phyloP scores from a whole-genome alignment of 2,888 invertebrate genomes.

The Agrotis puta region DNA sequence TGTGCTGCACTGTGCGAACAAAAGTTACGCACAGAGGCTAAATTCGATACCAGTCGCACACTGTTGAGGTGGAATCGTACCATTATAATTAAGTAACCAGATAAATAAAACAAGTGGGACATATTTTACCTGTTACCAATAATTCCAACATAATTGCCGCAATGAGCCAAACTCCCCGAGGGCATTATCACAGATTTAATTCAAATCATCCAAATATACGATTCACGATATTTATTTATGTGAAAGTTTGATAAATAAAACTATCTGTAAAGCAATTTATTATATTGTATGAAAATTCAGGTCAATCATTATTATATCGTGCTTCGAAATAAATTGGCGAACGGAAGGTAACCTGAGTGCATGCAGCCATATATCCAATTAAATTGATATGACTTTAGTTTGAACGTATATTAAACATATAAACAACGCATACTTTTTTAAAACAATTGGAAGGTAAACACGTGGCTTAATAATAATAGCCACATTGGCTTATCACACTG shows the following conservation, averaged over 20 bases:
- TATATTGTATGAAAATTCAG: background rate
- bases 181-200: background rate
- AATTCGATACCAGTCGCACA: too few relatives aligned
- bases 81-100: too few relatives aligned
- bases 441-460: too few relatives aligned
- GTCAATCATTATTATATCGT: slow-evolving; percentile 10
- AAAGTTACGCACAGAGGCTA: too few relatives aligned
- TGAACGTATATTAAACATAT: too few relatives aligned
- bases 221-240: background rate
- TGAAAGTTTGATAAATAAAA: background rate
- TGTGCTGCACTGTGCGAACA: too few relatives aligned
- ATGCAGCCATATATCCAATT: slow-evolving; percentile 16
- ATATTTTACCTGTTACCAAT: background rate
- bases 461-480: too few relatives aligned
- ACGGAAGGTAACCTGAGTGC: background rate
- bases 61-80: too few relatives aligned
- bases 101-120: background rate
- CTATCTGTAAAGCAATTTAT: background rate
- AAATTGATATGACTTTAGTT: background rate
- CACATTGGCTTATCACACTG: too few relatives aligned
- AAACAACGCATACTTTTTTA: too few relatives aligned
- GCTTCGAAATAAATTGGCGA: slow-evolving; percentile 28
- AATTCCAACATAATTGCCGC: background rate
- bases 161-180: background rate
- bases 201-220: background rate